phyloP scores from a whole-genome alignment of 2,113 vertebrate species.

The Sceloporus undulatus region DNA sequence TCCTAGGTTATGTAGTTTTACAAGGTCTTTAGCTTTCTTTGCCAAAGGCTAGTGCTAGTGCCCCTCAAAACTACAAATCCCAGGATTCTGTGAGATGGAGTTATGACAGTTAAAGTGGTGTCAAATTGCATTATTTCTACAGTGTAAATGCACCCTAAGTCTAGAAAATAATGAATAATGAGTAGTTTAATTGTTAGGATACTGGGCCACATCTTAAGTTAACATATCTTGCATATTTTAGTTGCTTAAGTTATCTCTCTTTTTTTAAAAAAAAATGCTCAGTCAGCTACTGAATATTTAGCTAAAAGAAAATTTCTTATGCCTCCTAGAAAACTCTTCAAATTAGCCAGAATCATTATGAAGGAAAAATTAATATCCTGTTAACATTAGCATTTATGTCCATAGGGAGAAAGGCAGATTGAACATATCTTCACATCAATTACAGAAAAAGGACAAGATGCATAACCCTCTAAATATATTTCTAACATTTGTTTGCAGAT shows the following conservation, averaged over 20 bases:
- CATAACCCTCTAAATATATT: constrained; percentile 58
- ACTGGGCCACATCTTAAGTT: constrained; percentile 36
- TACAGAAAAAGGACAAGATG: constrained; percentile 64
- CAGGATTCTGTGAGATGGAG: too few species aligned
- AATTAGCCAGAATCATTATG: constrained; percentile 64
- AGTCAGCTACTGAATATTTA: constrained; percentile 45
- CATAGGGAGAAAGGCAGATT: constrained; percentile 28
- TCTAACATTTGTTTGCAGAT: constrained; percentile 40
- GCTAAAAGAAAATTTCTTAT: constrained; percentile 33
- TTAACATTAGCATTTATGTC: constrained; percentile 57
- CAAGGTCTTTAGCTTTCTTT: too few species aligned
- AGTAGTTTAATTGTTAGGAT: neutral
- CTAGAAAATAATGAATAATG: too few species aligned
- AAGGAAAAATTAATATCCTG: constrained; percentile 61
- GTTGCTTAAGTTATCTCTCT: constrained; percentile 42
- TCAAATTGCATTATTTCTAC: too few species aligned
- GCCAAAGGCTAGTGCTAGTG: too few species aligned
- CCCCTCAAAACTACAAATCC: too few species aligned
- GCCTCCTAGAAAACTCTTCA: constrained; percentile 66
- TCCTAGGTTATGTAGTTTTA: too few species aligned
- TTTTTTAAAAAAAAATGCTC: constrained; percentile 25
- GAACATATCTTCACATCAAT: constrained; percentile 48
- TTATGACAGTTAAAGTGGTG: too few species aligned
- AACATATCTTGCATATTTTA: constrained; percentile 34
- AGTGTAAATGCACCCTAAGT: too few species aligned